These are phyloP conservation scores for Brachionus manjavacas DNA, from an alignment of 1,140 invertebrate species.

Conservation along the genomic window DNA sequence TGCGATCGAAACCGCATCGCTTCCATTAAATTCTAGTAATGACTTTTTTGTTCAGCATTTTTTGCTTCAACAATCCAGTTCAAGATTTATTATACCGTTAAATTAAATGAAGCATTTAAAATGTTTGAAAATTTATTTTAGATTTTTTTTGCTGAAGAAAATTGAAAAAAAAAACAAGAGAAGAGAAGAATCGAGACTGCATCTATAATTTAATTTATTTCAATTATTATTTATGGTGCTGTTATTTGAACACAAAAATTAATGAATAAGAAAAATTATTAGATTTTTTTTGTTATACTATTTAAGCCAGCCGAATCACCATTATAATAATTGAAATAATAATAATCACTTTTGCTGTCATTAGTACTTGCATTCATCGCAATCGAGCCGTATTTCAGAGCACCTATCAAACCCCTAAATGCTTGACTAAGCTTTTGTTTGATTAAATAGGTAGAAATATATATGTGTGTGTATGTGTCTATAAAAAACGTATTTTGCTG, in stretches of 20 bases:
- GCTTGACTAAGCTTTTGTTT: conserved; percentile 15
- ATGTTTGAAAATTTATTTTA: conserved; percentile 5
- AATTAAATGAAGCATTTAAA: conserved; percentile 39
- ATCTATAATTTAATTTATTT: conserved; percentile 41
- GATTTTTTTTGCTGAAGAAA: conserved; percentile 8
- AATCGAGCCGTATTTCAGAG: background rate
- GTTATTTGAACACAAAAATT: conserved; percentile 39
- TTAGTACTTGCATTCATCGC: background rate
- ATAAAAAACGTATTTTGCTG: background rate
- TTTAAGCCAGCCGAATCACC: conserved; percentile 30
- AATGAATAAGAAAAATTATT: conserved; percentile 34
- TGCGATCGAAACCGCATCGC: background rate
- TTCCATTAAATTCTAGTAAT: background rate
- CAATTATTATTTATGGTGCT: conserved; percentile 41
- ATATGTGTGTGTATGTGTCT: background rate
- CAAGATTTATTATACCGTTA: conserved; percentile 33
- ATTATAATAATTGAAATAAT: conserved; percentile 24
- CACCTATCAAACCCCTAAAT: background rate
- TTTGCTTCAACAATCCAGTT: conserved; percentile 13
- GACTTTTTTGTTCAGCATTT: background rate
- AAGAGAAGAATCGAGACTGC: conserved; percentile 1
- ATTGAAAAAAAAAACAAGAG: background rate
- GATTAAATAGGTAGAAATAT: conserved; percentile 12
- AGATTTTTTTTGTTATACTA: conserved; percentile 19
- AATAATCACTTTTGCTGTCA: background rate